Conservation (phyloP, 2,888 invertebrate genomes). For the Brachypalpus laphriformis region DNA sequence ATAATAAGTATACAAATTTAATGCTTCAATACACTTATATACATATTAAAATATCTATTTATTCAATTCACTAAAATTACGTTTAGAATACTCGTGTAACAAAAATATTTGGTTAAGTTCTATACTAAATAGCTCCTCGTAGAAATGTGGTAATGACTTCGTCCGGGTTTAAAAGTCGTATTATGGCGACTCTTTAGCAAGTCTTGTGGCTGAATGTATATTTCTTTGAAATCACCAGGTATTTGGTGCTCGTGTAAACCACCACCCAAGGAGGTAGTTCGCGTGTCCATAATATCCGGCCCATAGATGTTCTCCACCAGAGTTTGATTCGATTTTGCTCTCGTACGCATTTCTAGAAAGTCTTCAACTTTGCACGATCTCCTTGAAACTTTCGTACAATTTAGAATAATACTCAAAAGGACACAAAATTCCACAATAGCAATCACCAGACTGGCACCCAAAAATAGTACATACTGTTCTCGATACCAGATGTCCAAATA, state of each 20-base stretch:
- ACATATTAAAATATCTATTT: background rate
- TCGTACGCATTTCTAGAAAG: conserved; percentile 73
- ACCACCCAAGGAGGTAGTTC: conserved; percentile 42
- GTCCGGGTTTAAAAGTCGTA: conserved; percentile 80
- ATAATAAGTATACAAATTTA: no score
- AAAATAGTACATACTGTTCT: conserved; percentile 88
- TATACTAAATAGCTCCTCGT: conserved; percentile 80
- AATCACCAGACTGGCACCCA: conserved; percentile 86
- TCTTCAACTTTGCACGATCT: conserved; percentile 75
- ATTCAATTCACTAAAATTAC: background rate
- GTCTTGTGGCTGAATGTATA: conserved; percentile 81
- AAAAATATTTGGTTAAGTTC: background rate
- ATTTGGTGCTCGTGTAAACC: background rate
- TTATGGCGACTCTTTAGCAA: conserved; percentile 80
- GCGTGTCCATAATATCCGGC: conserved; percentile 78
- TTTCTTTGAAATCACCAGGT: conserved; percentile 78
- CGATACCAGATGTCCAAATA: conserved; percentile 90
- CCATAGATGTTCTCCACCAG: conserved; percentile 81
- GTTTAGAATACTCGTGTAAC: no score
- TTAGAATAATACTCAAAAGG: conserved; percentile 88
- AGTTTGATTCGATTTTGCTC: conserved; percentile 77
- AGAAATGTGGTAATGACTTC: conserved; percentile 79
- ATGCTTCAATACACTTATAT: background rate
- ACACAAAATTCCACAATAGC: conserved; percentile 90
- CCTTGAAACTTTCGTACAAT: conserved; percentile 86